These are phyloP conservation scores for cattle (Bos taurus) DNA, from an alignment of 2,113 vertebrate genomes.

Conservation along the genomic window DNA sequence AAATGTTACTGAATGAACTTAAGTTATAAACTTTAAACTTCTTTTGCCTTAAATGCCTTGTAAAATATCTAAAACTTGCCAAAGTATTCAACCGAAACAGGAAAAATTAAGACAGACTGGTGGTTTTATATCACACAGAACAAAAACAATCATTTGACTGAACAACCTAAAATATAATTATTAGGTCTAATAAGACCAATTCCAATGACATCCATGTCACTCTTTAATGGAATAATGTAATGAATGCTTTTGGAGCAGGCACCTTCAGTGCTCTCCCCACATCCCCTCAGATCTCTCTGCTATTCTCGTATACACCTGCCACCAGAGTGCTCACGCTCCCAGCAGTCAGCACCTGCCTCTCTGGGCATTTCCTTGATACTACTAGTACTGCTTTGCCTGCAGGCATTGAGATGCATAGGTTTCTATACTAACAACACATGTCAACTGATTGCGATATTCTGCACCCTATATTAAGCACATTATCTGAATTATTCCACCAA, in stretches of 20 bases:
- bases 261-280: neutral
- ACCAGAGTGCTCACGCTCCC: neutral
- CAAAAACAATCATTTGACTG: neutral
- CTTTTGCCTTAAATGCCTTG: slow-evolving; percentile 12
- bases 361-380: neutral
- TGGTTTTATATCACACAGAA: neutral
- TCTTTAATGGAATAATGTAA: neutral
- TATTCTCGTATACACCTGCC: neutral
- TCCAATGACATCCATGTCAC: neutral
- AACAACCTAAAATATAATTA: neutral
- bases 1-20: slow-evolving; percentile 25
- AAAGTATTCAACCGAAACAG: neutral
- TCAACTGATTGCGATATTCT: neutral
- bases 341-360: neutral
- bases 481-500: neutral
- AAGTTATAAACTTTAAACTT: neutral
- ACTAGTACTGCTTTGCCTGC: neutral
- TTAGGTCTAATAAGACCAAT: neutral
- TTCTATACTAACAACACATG: neutral
- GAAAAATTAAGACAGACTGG: neutral
- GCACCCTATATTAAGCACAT: neutral
- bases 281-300: neutral
- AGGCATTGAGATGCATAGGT: neutral
- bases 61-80: neutral
- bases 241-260: neutral